Base-by-base conservation (phyloP, 2,113 vertebrate genomes). In the Zosterops borbonicus region DNA sequence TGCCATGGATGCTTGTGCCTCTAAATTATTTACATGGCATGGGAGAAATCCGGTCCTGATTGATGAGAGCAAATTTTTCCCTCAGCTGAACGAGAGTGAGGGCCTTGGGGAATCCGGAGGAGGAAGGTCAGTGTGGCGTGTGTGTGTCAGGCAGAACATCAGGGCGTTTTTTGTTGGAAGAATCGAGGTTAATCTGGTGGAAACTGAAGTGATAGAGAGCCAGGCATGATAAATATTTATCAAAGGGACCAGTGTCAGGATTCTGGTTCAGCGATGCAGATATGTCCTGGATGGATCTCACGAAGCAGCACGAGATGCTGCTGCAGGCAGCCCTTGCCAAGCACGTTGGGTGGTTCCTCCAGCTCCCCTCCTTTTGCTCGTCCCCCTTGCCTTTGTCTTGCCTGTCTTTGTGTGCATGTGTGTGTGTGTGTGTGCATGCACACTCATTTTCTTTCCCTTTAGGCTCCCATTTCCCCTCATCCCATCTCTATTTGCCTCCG, bases 1-100 rank as follows among this genome's bases (percentile, higher is more conserved):
- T 96, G 92, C 96, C 97, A 95, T 67, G 78, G 92, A 95, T 89
- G 95, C 94, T 97, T 94, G 96, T 96, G 96, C 91, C 90, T 95
- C 97, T 98, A 90, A 98, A 98, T 98, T 98, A 98, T 98, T 98
- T 97, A 98, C 95, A 64, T 92, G 95, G 96, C 92, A 83, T 94
- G 96, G 97, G 97, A 97, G 96, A 94, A 95, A 96, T 94, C 89
- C 29, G 1, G 74, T 83, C n/a, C 92, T 95, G 95, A 95, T 94
- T 90, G 95, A 94, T 95, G 87, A 71, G 33, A 87, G 68, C 29
- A 85, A 78, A 85, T 70, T 53, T 87, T 49, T 94, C 95, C 94
- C 68, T 76, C 28, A 91, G 81, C 92, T 92, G 90, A 92, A 81
- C 1, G 12, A 91, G 68, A 90, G 92, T 1, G 1, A 86, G 75